These are phyloP conservation scores for Drosophila yooni DNA, from an alignment of 2,888 invertebrate genomes.

Conservation along the genomic window DNA sequence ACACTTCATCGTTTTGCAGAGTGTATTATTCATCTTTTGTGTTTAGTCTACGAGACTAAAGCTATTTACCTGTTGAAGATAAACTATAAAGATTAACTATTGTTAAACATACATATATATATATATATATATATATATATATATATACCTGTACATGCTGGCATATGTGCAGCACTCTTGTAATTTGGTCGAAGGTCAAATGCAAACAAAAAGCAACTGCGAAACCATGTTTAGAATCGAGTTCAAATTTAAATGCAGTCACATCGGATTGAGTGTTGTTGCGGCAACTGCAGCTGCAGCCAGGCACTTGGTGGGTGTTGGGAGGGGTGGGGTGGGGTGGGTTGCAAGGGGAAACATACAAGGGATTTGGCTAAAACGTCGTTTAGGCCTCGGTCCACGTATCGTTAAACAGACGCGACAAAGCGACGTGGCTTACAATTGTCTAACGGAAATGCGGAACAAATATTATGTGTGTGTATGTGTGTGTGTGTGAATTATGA, in stretches of 20 bases:
- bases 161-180: constrained; percentile 22
- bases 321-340: not conserved
- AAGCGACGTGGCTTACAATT: constrained; percentile 45
- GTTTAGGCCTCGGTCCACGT: constrained; percentile 60
- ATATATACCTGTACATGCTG: not conserved
- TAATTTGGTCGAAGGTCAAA: constrained; percentile 52
- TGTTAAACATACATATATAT: not conserved
- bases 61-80: not conserved
- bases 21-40: not conserved
- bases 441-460: constrained; percentile 62
- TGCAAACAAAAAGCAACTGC: constrained; percentile 23
- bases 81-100: not conserved
- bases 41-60: too few relatives aligned
- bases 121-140: not conserved
- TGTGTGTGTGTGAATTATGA: constrained; percentile 57
- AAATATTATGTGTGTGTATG: constrained; percentile 34
- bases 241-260: constrained; percentile 45
- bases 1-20: not conserved
- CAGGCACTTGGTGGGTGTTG: not conserved
- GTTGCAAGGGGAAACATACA: not conserved
- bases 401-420: constrained; percentile 70
- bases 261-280: constrained; percentile 3
- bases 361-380: constrained; percentile 34
- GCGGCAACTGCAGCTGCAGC: constrained; percentile 41
- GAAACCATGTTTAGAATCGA: constrained; percentile 48